These are phyloP conservation scores for Lasioglossum zephyrum DNA, from an alignment of 2,888 invertebrate species.

Conservation along the genomic window DNA sequence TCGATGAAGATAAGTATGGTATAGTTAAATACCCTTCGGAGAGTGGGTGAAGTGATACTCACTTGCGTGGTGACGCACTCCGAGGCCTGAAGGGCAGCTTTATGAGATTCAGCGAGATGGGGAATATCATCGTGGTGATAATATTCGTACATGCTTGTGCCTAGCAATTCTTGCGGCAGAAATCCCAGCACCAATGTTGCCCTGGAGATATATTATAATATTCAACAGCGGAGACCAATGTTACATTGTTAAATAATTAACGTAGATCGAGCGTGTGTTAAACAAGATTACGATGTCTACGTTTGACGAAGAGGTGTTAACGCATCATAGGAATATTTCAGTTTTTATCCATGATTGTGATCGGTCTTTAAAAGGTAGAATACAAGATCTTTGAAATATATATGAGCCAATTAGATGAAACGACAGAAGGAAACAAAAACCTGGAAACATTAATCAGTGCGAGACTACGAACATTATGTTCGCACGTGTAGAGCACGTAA, in stretches of 20 bases:
- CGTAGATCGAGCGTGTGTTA: neutral
- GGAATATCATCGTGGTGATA: conserved; percentile 93
- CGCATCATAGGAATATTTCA: too few relatives aligned
- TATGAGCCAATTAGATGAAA: neutral
- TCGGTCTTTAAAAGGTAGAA: too few relatives aligned
- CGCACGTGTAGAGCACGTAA: neutral
- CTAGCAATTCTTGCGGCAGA: conserved; percentile 96
- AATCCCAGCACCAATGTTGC: conserved; percentile 95
- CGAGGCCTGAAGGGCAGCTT: conserved; percentile 89
- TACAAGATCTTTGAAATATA: neutral
- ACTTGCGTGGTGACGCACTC: conserved; percentile 88
- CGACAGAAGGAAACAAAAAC: neutral
- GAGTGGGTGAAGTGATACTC: conserved; percentile 30
- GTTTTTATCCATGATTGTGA: too few relatives aligned
- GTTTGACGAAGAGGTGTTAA: neutral
- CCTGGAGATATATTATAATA: conserved; percentile 84
- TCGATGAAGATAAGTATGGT: neutral
- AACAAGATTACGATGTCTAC: neutral
- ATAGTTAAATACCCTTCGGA: neutral
- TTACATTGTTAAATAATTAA: neutral
- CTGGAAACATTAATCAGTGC: neutral
- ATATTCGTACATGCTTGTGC: conserved; percentile 97
- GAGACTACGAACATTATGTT: neutral
- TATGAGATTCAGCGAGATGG: conserved; percentile 93
- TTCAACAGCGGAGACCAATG: neutral